These are phyloP conservation scores for Apteryx mantelli DNA, from an alignment of 2,113 vertebrate genomes.

Conservation along the genomic window DNA sequence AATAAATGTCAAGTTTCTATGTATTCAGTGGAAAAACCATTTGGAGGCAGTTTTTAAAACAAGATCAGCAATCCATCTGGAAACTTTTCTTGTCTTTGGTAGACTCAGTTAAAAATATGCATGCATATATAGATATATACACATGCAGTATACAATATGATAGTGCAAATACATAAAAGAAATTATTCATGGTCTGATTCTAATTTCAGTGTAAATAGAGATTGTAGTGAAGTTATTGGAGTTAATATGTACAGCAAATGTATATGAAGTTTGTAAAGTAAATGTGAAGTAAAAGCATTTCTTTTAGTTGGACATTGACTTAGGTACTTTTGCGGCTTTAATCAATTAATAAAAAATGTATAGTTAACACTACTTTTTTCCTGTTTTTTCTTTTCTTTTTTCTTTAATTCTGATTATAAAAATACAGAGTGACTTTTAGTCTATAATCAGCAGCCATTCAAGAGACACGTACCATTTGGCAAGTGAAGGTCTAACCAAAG, in stretches of 20 bases:
- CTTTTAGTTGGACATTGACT: not conserved
- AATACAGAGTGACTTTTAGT: not conserved
- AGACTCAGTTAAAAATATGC: not conserved
- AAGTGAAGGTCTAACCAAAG: not conserved
- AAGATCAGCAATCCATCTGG: not conserved
- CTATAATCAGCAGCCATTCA: not conserved
- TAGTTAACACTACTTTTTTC: not conserved
- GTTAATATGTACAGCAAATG: not conserved
- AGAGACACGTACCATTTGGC: not conserved
- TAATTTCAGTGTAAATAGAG: not conserved
- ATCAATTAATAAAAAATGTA: not conserved
- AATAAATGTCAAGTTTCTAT: not conserved
- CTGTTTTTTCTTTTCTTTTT: not conserved
- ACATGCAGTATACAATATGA: accelerated
- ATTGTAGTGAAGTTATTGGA: not conserved
- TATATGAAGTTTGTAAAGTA: not conserved
- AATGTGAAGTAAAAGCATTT: not conserved
- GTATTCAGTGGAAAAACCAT: not conserved
- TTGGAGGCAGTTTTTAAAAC: not conserved
- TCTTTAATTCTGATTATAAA: not conserved
- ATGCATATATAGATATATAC: accelerated
- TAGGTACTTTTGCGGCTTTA: not conserved
- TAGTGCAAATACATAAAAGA: not conserved
- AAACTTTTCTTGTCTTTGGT: not conserved
- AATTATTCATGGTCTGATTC: not conserved